These are phyloP conservation scores for Drosophila colorata DNA, from an alignment of 2,888 invertebrate species.

Conservation along the genomic window DNA sequence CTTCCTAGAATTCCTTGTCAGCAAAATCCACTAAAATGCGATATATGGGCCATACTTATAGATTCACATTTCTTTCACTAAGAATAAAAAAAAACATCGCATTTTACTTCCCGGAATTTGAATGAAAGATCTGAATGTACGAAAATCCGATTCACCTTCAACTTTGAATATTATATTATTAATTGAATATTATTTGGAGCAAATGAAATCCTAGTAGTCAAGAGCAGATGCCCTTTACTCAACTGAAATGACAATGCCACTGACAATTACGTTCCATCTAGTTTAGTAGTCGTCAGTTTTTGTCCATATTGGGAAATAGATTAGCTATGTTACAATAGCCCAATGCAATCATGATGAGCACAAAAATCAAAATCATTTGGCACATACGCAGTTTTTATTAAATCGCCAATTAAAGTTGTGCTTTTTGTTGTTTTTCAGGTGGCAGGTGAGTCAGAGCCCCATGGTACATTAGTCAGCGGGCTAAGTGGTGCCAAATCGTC, in stretches of 20 bases:
- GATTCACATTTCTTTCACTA: constrained; percentile 13
- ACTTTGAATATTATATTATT: not conserved
- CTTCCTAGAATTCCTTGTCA: constrained; percentile 22
- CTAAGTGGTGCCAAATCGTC: constrained; percentile 9
- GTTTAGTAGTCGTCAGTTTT: constrained; percentile 11
- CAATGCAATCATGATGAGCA: constrained; percentile 14
- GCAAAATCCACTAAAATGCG: constrained; percentile 24
- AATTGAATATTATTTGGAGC: no score
- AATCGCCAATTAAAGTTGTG: constrained; percentile 36
- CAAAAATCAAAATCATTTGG: constrained; percentile 8
- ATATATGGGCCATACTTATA: constrained; percentile 5
- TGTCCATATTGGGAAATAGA: not conserved
- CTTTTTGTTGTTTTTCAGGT: not conserved
- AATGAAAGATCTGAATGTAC: not conserved
- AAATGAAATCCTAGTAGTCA: not conserved
- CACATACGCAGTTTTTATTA: constrained; percentile 15
- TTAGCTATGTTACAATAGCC: constrained; percentile 9
- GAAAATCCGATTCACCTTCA: constrained; percentile 33
- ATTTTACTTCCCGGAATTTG: constrained; percentile 27
- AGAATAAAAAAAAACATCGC: constrained; percentile 6
- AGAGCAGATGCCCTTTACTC: not conserved
- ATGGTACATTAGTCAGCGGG: constrained; percentile 42
- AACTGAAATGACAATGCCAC: not conserved
- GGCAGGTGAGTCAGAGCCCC: constrained; percentile 40
- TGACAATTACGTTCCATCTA: not conserved